These are phyloP conservation scores for Philaethria dido DNA, from an alignment of 2,888 invertebrate genomes.

Conservation along the genomic window DNA sequence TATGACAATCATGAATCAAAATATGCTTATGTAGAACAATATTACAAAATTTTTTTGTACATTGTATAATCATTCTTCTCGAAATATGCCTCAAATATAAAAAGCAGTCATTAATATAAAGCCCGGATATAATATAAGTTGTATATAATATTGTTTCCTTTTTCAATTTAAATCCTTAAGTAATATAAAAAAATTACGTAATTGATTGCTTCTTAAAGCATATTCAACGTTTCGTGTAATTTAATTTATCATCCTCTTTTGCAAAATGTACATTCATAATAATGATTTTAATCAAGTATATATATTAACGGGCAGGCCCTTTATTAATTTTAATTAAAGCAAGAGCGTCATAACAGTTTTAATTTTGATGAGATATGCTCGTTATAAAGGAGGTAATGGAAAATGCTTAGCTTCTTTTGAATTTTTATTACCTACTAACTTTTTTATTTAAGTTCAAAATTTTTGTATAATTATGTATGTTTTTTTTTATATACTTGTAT, in stretches of 20 bases:
- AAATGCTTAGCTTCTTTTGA: conserved; percentile 11
- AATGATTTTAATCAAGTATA: conserved; percentile 37
- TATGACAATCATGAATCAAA: too few species aligned
- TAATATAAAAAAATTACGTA: background rate
- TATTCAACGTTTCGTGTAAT: background rate
- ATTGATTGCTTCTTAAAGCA: background rate
- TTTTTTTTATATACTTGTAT: too few species aligned
- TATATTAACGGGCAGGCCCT: conserved; percentile 28
- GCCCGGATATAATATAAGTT: too few species aligned
- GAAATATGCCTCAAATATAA: too few species aligned
- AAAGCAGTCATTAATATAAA: too few species aligned
- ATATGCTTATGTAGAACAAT: too few species aligned
- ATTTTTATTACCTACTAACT: too few species aligned
- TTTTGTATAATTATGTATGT: too few species aligned
- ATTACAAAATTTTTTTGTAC: too few species aligned
- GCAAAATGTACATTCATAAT: conserved; percentile 12
- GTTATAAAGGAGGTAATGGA: conserved; percentile 25
- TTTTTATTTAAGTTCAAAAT: too few species aligned
- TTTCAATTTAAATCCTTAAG: background rate
- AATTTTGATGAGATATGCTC: conserved; percentile 38
- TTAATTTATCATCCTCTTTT: background rate
- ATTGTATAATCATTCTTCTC: too few species aligned
- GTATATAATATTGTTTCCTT: background rate
- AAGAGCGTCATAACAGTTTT: conserved; percentile 36
- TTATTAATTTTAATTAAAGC: conserved; percentile 41